These are phyloP conservation scores for Aleiodes sp. DNA, from an alignment of 1,140 invertebrate species.

Conservation along the genomic window DNA sequence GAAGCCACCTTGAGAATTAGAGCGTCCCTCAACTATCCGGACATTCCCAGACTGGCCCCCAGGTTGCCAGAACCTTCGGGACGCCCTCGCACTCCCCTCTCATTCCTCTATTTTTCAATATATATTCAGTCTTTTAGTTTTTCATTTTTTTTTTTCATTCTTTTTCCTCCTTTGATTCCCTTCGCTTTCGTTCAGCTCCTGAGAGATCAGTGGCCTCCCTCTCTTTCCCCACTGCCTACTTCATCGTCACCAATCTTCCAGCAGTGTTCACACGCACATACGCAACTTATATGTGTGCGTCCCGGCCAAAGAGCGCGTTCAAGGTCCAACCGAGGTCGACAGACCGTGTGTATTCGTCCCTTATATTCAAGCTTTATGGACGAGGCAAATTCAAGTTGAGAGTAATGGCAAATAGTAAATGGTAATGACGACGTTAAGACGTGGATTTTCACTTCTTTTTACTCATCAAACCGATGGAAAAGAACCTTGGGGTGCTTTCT, in stretches of 20 bases:
- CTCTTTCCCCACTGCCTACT: conserved; percentile 41
- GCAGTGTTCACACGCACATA: background rate
- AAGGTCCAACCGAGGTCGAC: conserved; percentile 62
- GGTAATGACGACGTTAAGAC: conserved; percentile 20
- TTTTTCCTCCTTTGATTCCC: background rate
- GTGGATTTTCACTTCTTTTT: background rate
- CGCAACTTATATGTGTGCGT: background rate
- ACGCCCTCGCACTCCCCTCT: conserved; percentile 52
- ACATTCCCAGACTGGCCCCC: conserved; percentile 60
- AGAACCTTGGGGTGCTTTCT: conserved; percentile 14
- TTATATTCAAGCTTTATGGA: conserved; percentile 13
- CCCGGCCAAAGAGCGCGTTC: conserved; percentile 48
- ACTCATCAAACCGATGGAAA: background rate
- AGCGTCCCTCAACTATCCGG: conserved; percentile 48
- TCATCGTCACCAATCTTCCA: conserved; percentile 27
- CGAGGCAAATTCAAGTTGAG: conserved; percentile 18
- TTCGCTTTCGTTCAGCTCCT: background rate
- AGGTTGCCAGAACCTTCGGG: conserved; percentile 54
- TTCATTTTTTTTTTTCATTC: background rate
- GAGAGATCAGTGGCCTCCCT: conserved; percentile 21
- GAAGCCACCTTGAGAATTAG: too few species aligned
- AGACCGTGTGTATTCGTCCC: conserved; percentile 37
- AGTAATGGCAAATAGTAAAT: conserved; percentile 29
- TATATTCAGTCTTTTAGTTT: too few species aligned
- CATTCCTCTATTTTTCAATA: conserved; percentile 30